Conservation (phyloP, 2,113 vertebrate species). For the Pitta sordida region DNA sequence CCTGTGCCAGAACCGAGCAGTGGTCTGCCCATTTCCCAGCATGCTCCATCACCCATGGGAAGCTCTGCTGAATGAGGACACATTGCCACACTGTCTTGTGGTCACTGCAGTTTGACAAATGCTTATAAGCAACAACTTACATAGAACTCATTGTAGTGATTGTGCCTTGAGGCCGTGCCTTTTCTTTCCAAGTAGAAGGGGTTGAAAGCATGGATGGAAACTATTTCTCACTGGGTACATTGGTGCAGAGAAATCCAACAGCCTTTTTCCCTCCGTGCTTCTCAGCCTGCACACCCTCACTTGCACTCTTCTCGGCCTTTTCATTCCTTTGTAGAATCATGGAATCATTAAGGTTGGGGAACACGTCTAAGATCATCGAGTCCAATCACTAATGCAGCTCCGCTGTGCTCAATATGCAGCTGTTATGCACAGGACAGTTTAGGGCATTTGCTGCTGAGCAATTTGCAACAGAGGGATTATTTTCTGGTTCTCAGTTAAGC, state of each 20-base stretch:
- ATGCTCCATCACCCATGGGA: not conserved
- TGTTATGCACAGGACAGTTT: not conserved
- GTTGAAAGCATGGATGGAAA: constrained; percentile 31
- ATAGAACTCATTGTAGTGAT: constrained; percentile 17
- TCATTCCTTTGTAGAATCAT: not conserved
- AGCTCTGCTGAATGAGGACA: not conserved
- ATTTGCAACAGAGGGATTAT: not conserved
- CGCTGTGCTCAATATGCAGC: not conserved
- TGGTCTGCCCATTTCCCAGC: not conserved
- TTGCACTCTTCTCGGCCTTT: not conserved
- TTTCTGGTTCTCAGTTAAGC: not conserved
- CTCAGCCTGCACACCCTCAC: not conserved
- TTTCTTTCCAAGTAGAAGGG: constrained; percentile 25
- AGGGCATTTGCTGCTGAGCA: not conserved
- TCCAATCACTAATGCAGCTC: not conserved
- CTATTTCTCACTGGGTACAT: not conserved
- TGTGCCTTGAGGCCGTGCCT: not conserved
- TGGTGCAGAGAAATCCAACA: not conserved
- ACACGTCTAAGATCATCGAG: not conserved
- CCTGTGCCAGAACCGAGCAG: not conserved
- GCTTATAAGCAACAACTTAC: not conserved
- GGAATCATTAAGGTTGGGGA: not conserved
- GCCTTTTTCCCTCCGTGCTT: not conserved
- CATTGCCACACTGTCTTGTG: not conserved
- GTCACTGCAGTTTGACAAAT: not conserved